These are phyloP conservation scores for Ethmia dodecea DNA, from an alignment of 2,888 invertebrate genomes.

Conservation along the genomic window DNA sequence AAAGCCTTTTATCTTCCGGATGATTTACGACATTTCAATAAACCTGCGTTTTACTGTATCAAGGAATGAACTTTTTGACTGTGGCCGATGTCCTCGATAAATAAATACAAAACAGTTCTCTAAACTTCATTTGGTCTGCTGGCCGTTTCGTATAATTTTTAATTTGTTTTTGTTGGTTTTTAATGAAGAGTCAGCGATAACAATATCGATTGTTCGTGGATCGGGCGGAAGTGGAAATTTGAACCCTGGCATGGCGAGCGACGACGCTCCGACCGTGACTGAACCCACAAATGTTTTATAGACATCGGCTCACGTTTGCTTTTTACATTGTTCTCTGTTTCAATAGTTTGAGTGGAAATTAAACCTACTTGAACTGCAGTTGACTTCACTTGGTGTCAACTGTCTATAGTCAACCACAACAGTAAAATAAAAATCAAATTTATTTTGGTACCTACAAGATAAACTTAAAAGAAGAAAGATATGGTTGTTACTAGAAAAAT, in stretches of 20 bases:
- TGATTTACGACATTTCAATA: constrained; percentile 54
- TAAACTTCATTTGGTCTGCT: constrained; percentile 30
- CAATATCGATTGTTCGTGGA: constrained; percentile 69
- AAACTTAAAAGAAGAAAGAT: too few relatives aligned
- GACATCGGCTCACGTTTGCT: constrained; percentile 46
- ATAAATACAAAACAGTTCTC: constrained; percentile 18
- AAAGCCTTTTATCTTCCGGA: constrained; percentile 60
- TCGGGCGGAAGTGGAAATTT: constrained; percentile 67
- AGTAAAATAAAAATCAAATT: too few relatives aligned
- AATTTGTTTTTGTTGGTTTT: constrained; percentile 59
- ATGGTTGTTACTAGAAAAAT: too few relatives aligned
- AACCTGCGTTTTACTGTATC: constrained; percentile 22
- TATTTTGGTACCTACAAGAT: too few relatives aligned
- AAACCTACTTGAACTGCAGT: constrained; percentile 26
- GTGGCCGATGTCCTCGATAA: constrained; percentile 25
- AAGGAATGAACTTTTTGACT: constrained; percentile 32
- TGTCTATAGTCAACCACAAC: constrained; percentile 7
- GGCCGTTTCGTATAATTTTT: constrained; percentile 35
- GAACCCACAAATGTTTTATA: constrained; percentile 58
- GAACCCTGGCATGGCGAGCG: constrained; percentile 56
- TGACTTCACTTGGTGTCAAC: constrained; percentile 14
- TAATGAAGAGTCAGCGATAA: constrained; percentile 59
- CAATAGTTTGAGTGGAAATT: constrained; percentile 34
- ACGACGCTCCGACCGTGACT: constrained; percentile 62
- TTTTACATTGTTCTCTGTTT: constrained; percentile 45